phyloP scores from a whole-genome alignment of 2,888 invertebrate species.

The Tenthredo mesomela region DNA sequence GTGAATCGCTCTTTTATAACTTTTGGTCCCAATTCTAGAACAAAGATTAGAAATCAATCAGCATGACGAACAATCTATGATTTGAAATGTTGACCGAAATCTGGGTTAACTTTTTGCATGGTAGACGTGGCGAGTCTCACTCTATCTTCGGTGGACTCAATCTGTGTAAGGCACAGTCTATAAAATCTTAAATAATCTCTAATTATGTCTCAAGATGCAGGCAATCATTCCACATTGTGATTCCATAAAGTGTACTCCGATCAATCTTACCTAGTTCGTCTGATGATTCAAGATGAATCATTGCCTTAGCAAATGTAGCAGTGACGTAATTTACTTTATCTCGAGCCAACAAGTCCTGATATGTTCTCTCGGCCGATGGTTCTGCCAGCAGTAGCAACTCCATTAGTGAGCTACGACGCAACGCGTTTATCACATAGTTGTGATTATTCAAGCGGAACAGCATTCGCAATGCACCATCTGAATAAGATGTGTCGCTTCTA shows the following conservation, averaged over 20 bases:
- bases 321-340: slow-evolving; percentile 73
- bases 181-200: neutral
- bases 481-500: slow-evolving; percentile 93
- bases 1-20: slow-evolving; percentile 74
- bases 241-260: neutral
- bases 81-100: neutral
- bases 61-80: neutral
- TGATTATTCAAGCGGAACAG: slow-evolving; percentile 97
- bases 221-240: neutral
- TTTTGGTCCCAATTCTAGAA: slow-evolving; percentile 79
- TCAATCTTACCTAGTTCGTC: slow-evolving; percentile 71
- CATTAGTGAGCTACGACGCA: slow-evolving; percentile 91
- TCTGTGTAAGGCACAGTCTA: neutral
- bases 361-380: slow-evolving; percentile 91
- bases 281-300: slow-evolving; percentile 68
- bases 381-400: slow-evolving; percentile 91
- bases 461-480: slow-evolving; percentile 91
- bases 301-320: slow-evolving; percentile 73
- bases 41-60: neutral
- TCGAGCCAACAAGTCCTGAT: slow-evolving; percentile 84
- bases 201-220: neutral
- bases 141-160: neutral
- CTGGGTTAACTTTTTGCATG: neutral
- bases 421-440: slow-evolving; percentile 95
- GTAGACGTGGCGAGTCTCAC: neutral